phyloP scores from a whole-genome alignment of 2,113 vertebrate genomes.

The human (Homo sapiens) region DNA sequence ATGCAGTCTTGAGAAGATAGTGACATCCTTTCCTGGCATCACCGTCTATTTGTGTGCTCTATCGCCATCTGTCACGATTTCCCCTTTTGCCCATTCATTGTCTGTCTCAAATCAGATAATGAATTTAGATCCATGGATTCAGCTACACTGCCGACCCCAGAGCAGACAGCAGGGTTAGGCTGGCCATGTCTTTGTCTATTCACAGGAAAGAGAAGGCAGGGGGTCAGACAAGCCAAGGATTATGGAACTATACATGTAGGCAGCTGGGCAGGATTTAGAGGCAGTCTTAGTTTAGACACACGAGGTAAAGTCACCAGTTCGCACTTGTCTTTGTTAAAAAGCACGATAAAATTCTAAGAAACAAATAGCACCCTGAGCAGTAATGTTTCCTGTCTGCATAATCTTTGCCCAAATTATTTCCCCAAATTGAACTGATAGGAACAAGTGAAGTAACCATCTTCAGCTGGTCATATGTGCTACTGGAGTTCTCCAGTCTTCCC shows the following conservation, averaged over 20 bases:
- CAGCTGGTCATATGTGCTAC: not conserved
- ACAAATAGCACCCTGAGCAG: not conserved
- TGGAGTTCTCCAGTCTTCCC: not conserved
- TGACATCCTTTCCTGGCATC: not conserved
- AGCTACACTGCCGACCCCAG: not conserved
- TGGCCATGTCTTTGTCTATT: not conserved
- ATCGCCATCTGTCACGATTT: not conserved
- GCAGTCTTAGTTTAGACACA: not conserved
- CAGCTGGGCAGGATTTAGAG: not conserved
- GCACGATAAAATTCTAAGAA: not conserved
- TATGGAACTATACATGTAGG: not conserved
- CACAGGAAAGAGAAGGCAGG: not conserved
- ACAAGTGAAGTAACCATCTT: not conserved
- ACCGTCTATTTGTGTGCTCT: not conserved
- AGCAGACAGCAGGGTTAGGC: not conserved
- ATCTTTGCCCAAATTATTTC: not conserved
- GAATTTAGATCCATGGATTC: not conserved
- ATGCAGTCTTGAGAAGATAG: not conserved
- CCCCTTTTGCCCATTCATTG: not conserved
- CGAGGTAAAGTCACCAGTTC: not conserved
- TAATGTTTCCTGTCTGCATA: not conserved
- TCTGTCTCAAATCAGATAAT: not conserved
- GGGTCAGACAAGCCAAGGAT: not conserved
- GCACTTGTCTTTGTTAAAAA: not conserved
- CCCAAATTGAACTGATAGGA: not conserved